Evolutionary conservation across 2,113 vertebrate species (phyloP).

Genomic region (Mustela nigripes): DNA sequence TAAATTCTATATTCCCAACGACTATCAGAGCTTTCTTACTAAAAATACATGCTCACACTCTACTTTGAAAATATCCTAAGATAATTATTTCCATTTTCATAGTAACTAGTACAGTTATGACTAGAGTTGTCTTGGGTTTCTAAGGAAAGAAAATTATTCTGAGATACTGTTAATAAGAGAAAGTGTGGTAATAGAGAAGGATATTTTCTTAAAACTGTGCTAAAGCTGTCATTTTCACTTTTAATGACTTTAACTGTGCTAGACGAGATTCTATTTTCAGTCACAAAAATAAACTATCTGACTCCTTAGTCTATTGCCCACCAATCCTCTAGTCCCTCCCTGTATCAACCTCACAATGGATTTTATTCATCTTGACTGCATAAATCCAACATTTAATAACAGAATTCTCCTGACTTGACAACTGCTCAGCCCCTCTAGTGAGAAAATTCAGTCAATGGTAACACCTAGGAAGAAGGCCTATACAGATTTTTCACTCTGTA

Average conservation of each 20-base stretch:
- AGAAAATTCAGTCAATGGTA: constrained; percentile 56
- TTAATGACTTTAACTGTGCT: constrained; percentile 67
- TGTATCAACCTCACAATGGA: constrained; percentile 62
- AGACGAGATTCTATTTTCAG: constrained; percentile 68
- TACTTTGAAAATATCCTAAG: constrained; percentile 76
- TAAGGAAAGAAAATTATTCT: constrained; percentile 73
- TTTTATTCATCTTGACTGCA: constrained; percentile 63
- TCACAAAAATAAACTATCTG: constrained; percentile 60
- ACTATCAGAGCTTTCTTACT: constrained; percentile 75
- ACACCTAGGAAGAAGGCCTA: constrained; percentile 44
- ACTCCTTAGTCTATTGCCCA: constrained; percentile 50
- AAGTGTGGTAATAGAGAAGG: constrained; percentile 52
- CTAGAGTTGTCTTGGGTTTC: constrained; percentile 69
- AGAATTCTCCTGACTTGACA: constrained; percentile 48
- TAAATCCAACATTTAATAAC: constrained; percentile 68
- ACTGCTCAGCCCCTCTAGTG: not conserved
- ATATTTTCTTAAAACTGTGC: constrained; percentile 68
- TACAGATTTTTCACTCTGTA: constrained; percentile 16
- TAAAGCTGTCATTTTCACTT: constrained; percentile 75
- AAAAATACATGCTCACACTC: constrained; percentile 73
- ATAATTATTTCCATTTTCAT: constrained; percentile 78
- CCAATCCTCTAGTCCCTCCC: constrained; percentile 28
- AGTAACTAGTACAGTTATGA: constrained; percentile 75
- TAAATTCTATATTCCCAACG: constrained; percentile 73
- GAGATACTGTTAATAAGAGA: constrained; percentile 71